Evolutionary conservation across 2,888 invertebrate species (phyloP), one percentile per base, ranked within the genome.

Genomic region (Epiblema foenella): DNA sequence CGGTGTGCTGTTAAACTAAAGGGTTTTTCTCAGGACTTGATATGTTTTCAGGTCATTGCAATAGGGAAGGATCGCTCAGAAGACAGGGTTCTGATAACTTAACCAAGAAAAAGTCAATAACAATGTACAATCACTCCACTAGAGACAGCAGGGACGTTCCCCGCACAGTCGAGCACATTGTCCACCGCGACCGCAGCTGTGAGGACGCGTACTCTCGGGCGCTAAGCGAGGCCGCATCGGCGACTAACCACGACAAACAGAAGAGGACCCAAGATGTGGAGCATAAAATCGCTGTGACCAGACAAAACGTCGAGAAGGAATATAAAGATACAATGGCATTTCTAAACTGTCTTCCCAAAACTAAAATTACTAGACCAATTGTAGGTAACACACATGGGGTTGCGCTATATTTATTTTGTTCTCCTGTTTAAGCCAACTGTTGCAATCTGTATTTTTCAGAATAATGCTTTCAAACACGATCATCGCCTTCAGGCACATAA

Each of bases 271-370:
- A 85, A 67, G 83, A 87, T 54, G 78, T 83, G 75, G 87, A 89
- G 69, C 87, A 81, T 73, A 91, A 84, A 81, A 81, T 93, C 60
- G 93, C 93, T 11, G 79, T 90, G 77, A 85, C 97, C 75, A 97
- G 96, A 85, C 94, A 98, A 77, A 94, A 97, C 81, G 87, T 93
- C 57, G 92, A 93, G 69, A 92, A 90, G 70, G 93, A 94, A 75
- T 93, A 91, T 75, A 86, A 83, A 69, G 91, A 93, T 68, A 93
- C 93, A 49, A 85, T 93, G 74, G 83, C 87, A 9, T 93, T 93
- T 78, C 80, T 93, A 59, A 91, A 89, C 73, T 84, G 88, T 11
- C 73, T 93, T 42, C 87, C 91, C 1, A 93, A 88, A 75, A 85
- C 87, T 59, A 87, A 79, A 54, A 74, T 78, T 46, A 77, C 72